Evolutionary conservation across 2,888 invertebrate species (phyloP).

Genomic region (Ectobius pallidus): DNA sequence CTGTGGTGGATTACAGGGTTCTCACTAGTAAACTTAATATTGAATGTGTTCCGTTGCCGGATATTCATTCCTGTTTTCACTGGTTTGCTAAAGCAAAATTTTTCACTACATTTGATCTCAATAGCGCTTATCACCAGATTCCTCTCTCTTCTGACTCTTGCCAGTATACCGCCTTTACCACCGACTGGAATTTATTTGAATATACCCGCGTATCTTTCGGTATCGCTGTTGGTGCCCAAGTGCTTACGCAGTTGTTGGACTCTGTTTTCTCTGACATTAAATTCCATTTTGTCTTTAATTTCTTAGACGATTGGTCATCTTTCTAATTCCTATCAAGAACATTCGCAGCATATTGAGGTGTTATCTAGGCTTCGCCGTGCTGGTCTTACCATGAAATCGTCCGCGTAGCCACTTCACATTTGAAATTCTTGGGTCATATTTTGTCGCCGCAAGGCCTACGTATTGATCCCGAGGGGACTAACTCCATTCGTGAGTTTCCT

Average conservation of each 20-base stretch:
- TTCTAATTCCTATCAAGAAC: conserved; percentile 14
- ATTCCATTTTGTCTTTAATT: conserved; percentile 39
- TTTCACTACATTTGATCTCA: not conserved
- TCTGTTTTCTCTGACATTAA: conserved; percentile 37
- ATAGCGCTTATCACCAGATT: not conserved
- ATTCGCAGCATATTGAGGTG: not conserved
- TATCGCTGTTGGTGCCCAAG: conserved; percentile 36
- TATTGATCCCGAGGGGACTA: conserved; percentile 42
- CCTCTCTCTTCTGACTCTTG: not conserved
- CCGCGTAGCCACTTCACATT: not conserved
- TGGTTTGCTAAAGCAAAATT: not conserved
- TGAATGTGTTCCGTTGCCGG: not conserved
- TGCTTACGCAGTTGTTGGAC: conserved; percentile 39
- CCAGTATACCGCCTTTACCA: not conserved
- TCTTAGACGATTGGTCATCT: conserved; percentile 42
- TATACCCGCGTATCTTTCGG: conserved; percentile 40
- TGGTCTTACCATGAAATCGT: not conserved
- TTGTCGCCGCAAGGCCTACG: conserved; percentile 34
- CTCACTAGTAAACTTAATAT: not conserved
- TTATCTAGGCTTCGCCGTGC: not conserved
- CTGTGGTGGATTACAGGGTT: not conserved
- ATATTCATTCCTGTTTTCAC: too few species aligned
- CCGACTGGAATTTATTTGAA: too few species aligned
- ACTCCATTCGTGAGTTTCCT: conserved; percentile 37
- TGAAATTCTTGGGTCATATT: conserved; percentile 36